A percentile compares a stretch with the other conserved stretches of the same genome.
phyloP scores from a whole-genome alignment of 2,797 vertebrate genomes.

The Emys orbicularis region DNA sequence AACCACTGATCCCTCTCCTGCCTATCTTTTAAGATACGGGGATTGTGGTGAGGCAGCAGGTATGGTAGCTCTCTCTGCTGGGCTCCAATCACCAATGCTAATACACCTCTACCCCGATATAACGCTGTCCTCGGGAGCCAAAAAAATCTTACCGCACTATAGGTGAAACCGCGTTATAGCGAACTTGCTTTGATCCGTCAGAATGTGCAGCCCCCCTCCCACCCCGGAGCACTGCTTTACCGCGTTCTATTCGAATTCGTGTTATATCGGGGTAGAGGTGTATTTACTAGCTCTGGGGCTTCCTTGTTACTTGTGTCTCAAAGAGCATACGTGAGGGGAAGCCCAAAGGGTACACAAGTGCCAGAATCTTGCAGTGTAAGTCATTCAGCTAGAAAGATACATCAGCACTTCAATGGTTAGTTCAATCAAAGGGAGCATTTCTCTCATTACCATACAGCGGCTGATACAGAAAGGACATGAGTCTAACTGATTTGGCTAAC shows the following conservation, averaged over 20 bases:
- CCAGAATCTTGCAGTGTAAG: neutral
- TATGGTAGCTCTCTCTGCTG: neutral
- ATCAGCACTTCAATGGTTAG: neutral
- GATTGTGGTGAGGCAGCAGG: neutral
- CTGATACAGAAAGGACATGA: accelerated
- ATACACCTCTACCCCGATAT: too few relatives aligned
- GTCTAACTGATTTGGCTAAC: neutral
- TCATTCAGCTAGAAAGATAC: neutral
- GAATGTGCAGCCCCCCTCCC: too few relatives aligned
- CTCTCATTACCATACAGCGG: neutral
- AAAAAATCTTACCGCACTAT: too few relatives aligned
- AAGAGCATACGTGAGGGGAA: neutral
- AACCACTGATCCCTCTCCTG: neutral
- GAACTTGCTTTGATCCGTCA: too few relatives aligned
- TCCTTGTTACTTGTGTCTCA: neutral
- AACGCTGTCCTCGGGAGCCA: too few relatives aligned
- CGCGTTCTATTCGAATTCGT: too few relatives aligned
- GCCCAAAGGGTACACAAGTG: neutral
- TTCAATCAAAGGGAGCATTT: accelerated
- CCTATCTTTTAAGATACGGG: neutral
- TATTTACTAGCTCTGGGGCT: neutral
- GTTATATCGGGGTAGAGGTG: too few relatives aligned
- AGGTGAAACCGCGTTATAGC: too few relatives aligned
- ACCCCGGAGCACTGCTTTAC: too few relatives aligned
- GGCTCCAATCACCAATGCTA: neutral